A percentile compares a stretch with the other conserved stretches of the same genome.
Evolutionary conservation across 92 coral and sea anemone genomes (phyloP).

Genomic region (Actinernus sp.): DNA sequence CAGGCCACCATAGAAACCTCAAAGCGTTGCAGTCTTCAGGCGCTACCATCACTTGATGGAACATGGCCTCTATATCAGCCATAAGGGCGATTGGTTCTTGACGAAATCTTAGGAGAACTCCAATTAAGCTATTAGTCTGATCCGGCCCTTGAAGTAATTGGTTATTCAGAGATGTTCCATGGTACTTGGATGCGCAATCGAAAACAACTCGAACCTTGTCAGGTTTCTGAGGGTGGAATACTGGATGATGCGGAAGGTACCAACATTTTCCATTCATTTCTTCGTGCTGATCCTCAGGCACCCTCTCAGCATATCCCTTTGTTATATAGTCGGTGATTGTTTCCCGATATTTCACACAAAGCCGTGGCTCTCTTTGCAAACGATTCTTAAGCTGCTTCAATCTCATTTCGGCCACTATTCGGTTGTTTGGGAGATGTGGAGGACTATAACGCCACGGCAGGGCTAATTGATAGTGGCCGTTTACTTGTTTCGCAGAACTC

Average conservation of each 20-base stretch:
- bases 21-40: constrained; percentile 44
- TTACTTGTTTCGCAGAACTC: constrained; percentile 4
- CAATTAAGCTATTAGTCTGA: constrained; percentile 22
- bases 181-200: constrained; percentile 36
- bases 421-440: constrained; percentile 23
- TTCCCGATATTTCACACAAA: constrained; percentile 10
- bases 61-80: constrained; percentile 47
- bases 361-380: constrained; percentile 18
- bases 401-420: constrained; percentile 27
- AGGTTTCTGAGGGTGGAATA: constrained; percentile 37
- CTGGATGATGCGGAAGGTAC: constrained; percentile 53
- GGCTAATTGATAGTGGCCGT: constrained; percentile 40
- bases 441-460: constrained; percentile 12
- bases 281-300: constrained; percentile 1
- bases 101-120: constrained; percentile 40
- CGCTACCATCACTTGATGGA: constrained; percentile 35
- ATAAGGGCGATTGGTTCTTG: constrained; percentile 24
- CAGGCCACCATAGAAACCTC: constrained; percentile 68
- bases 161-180: constrained; percentile 34
- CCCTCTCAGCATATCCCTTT: constrained; percentile 17
- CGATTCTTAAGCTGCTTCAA: constrained; percentile 17
- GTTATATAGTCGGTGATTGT: constrained; percentile 21
- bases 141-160: constrained; percentile 50
- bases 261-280: background rate
- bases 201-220: constrained; percentile 47